phyloP scores from a whole-genome alignment of 2,113 vertebrate genomes.

The Scolopax mira region DNA sequence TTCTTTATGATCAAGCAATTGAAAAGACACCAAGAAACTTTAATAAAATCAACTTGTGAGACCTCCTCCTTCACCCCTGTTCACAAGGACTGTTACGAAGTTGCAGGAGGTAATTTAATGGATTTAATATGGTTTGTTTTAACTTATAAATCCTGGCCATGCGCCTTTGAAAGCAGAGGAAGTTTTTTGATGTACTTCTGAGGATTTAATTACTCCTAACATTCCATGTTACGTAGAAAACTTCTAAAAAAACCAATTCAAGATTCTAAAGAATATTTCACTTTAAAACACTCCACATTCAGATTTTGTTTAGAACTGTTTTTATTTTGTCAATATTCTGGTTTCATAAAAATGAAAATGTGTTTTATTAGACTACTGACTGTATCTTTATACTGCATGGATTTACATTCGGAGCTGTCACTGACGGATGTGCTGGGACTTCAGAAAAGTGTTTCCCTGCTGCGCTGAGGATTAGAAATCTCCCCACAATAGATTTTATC shows the following conservation, averaged over 20 bases:
- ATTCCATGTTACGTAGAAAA: not conserved
- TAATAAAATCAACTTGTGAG: not conserved
- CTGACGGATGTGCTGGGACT: not conserved
- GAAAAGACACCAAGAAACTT: not conserved
- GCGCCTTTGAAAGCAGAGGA: not conserved
- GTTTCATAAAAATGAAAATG: not conserved
- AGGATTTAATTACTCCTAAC: not conserved
- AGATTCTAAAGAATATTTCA: not conserved
- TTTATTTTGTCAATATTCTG: not conserved
- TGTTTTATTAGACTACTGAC: not conserved
- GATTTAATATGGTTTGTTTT: not conserved
- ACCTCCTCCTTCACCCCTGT: not conserved
- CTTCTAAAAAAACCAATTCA: not conserved
- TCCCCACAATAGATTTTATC: conserved; percentile 21
- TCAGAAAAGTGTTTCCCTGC: conserved; percentile 29
- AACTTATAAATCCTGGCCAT: not conserved
- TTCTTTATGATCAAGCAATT: not conserved
- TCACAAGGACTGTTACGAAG: not conserved
- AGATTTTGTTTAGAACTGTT: not conserved
- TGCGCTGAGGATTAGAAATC: conserved; percentile 20
- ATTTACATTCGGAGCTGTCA: conserved; percentile 19
- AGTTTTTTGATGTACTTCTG: not conserved
- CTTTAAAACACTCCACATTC: not conserved
- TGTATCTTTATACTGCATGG: not conserved
- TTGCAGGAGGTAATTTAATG: not conserved